Evolutionary conservation across 1,140 invertebrate species (phyloP).

Genomic region (Trichonephila clavata): DNA sequence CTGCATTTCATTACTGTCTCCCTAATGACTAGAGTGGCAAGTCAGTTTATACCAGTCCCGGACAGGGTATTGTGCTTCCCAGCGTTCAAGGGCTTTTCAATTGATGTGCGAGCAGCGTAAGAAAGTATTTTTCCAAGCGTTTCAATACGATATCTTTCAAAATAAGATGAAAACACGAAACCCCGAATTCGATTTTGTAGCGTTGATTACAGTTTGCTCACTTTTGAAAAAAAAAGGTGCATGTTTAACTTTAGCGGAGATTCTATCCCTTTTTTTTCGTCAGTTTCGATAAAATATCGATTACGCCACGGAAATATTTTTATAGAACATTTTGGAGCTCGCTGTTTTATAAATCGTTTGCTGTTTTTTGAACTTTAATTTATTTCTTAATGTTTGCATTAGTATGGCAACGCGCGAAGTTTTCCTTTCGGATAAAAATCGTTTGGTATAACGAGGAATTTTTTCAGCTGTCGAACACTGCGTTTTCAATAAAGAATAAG

Average conservation of each 20-base stretch:
- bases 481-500: too few relatives aligned
- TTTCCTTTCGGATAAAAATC: too few relatives aligned
- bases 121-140: not conserved
- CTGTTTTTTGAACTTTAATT: too few relatives aligned
- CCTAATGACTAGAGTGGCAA: slow-evolving; percentile 49
- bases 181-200: not conserved
- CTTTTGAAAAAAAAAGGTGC: not conserved
- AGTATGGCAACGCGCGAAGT: too few relatives aligned
- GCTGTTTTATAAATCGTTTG: too few relatives aligned
- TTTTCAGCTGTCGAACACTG: too few relatives aligned
- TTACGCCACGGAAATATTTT: not conserved
- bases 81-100: not conserved
- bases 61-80: not conserved
- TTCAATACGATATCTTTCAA: not conserved
- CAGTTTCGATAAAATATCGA: not conserved
- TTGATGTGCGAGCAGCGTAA: not conserved
- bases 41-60: not conserved
- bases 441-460: too few relatives aligned
- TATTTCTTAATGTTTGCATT: too few relatives aligned
- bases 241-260: not conserved
- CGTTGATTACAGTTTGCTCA: not conserved
- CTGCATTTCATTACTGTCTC: slow-evolving; percentile 76
- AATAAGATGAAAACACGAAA: too few relatives aligned
- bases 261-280: not conserved
- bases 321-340: not conserved